Evolutionary conservation across 2,113 vertebrate genomes (phyloP).

Genomic region (Stomatorhinus ivindoensis): DNA sequence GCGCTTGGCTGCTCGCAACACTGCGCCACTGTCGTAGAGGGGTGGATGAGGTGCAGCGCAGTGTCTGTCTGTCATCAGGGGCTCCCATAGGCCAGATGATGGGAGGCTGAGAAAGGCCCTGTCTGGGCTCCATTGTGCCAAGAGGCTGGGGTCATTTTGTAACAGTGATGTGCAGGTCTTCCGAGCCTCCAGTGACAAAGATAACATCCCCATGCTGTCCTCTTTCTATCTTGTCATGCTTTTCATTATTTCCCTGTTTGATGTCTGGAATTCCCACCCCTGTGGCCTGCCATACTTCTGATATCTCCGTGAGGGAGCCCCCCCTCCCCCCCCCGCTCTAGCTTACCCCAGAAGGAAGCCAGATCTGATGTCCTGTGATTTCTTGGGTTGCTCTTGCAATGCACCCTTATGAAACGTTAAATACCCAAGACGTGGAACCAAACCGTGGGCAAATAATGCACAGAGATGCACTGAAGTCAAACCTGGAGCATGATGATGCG

Average conservation of each 20-base stretch:
- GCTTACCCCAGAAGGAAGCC: not conserved
- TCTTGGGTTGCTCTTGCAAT: not conserved
- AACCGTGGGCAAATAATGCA: not conserved
- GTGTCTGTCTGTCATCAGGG: not conserved
- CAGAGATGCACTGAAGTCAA: not conserved
- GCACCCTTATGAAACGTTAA: not conserved
- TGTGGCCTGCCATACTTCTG: not conserved
- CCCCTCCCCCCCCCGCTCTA: not conserved
- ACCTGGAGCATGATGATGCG: not conserved
- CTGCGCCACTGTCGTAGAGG: not conserved
- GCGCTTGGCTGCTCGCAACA: too few relatives aligned
- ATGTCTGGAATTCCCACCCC: constrained; percentile 34
- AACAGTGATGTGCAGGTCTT: constrained; percentile 22
- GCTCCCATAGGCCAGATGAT: constrained; percentile 8
- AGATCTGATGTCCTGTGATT: not conserved
- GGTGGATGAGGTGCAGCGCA: not conserved
- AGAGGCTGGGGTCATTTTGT: not conserved
- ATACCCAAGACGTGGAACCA: not conserved
- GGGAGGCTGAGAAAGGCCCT: constrained; percentile 21
- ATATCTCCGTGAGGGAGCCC: not conserved
- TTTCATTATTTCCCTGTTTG: constrained; percentile 34
- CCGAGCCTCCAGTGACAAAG: constrained; percentile 33
- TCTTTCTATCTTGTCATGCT: constrained; percentile 1
- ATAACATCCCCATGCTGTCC: constrained; percentile 15
- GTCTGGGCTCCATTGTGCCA: constrained; percentile 21